These are phyloP conservation scores for Sebastes hubbsi DNA, from an alignment of 2,797 vertebrate genomes.

Conservation along the genomic window DNA sequence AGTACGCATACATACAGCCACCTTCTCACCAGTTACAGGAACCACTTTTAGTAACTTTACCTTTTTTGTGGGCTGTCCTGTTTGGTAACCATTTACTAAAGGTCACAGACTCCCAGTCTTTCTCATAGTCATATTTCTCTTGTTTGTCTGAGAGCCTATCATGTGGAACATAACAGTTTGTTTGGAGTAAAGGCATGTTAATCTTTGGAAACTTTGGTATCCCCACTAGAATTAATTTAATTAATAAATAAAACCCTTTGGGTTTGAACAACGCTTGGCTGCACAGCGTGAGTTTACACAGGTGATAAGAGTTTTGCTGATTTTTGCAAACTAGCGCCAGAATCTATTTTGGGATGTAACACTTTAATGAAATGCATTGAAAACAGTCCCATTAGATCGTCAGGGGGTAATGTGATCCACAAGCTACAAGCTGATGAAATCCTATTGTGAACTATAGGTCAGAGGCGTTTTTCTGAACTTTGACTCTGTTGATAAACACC, in stretches of 20 bases:
- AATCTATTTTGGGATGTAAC: background rate
- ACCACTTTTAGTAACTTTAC: background rate
- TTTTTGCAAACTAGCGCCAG: background rate
- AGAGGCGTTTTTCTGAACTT: constrained; percentile 63
- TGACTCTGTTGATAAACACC: constrained; percentile 72
- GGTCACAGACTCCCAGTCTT: background rate
- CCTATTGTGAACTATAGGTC: constrained; percentile 15
- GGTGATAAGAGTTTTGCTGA: background rate
- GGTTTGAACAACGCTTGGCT: background rate
- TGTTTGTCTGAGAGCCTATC: background rate
- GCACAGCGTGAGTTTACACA: background rate
- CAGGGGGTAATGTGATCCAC: background rate
- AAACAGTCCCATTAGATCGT: background rate
- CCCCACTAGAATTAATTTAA: background rate
- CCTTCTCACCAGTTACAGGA: background rate
- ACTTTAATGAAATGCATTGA: background rate
- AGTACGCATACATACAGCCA: background rate
- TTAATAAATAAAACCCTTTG: background rate
- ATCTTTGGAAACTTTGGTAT: background rate
- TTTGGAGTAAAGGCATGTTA: background rate
- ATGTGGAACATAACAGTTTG: background rate
- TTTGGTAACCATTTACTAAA: background rate
- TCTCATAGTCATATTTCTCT: background rate
- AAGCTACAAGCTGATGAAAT: constrained; percentile 26
- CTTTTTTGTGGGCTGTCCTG: background rate